Percentiles rank a stretch among this genome's conserved stretches.
Evolutionary conservation across 2,113 vertebrate genomes (phyloP).

Genomic region (Leptocoma aspasia): DNA sequence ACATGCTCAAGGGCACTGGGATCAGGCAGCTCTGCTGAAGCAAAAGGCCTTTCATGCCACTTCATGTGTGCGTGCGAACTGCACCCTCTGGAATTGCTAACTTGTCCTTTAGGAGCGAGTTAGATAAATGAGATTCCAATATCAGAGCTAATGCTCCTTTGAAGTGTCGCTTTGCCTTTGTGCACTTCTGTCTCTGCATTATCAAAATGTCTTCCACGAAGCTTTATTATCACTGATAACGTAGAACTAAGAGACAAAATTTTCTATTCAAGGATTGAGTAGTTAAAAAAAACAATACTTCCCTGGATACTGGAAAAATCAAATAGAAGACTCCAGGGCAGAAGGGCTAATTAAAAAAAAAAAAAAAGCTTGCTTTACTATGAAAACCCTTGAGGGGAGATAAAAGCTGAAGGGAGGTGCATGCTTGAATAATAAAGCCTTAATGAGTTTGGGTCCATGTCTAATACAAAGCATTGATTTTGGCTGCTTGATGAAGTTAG

Average conservation of each 20-base stretch:
- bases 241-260: conserved; percentile 3
- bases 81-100: not conserved
- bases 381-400: conserved; percentile 47
- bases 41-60: not conserved
- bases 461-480: conserved; percentile 47
- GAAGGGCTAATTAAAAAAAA: conserved; percentile 52
- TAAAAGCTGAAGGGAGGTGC: conserved; percentile 40
- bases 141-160: not conserved
- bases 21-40: not conserved
- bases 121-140: not conserved
- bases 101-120: not conserved
- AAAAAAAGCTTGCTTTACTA: not conserved
- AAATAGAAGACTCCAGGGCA: conserved; percentile 33
- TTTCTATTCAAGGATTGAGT: not conserved
- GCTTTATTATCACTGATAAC: conserved; percentile 14
- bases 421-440: conserved; percentile 39
- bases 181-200: not conserved
- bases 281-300: not conserved
- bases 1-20: not conserved
- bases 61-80: not conserved
- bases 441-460: conserved; percentile 6
- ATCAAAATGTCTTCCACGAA: not conserved
- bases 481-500: conserved; percentile 35
- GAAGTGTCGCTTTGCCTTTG: not conserved
- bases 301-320: conserved; percentile 33